phyloP scores from a whole-genome alignment of 2,113 vertebrate species.

The Dendrocopos noguchii region DNA sequence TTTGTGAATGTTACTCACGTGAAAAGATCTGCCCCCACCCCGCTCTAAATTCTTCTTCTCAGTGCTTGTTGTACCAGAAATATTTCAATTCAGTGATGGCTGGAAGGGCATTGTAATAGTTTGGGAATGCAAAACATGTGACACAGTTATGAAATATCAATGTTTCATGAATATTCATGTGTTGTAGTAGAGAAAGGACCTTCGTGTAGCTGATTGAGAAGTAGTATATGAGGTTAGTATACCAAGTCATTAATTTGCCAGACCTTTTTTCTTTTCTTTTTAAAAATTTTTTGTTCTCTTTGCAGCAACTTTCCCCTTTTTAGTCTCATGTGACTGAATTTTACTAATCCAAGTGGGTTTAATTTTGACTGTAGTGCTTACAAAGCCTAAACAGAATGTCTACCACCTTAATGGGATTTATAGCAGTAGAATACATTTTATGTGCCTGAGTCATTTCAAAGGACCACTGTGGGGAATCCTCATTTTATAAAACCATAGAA shows the following conservation, averaged over 20 bases:
- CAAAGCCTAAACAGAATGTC: constrained; percentile 21
- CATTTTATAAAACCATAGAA: constrained; percentile 24
- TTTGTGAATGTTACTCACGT: not conserved
- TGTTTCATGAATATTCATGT: not conserved
- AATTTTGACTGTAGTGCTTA: not conserved
- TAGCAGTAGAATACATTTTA: not conserved
- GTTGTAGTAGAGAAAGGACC: not conserved
- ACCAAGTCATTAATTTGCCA: not conserved
- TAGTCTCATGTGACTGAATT: constrained; percentile 8
- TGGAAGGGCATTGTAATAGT: not conserved
- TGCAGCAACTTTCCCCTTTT: constrained; percentile 31
- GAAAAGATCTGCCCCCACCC: not conserved
- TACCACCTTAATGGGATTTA: not conserved
- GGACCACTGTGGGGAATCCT: constrained; percentile 6
- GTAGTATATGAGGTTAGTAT: not conserved
- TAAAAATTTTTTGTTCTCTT: not conserved
- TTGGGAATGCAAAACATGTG: not conserved
- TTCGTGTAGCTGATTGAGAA: not conserved
- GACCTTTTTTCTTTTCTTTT: not conserved
- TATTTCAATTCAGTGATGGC: not conserved
- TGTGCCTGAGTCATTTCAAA: not conserved
- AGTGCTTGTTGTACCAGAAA: not conserved
- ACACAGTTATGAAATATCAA: not conserved
- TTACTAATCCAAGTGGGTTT: not conserved
- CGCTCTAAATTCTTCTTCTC: not conserved